Evolutionary conservation across 2,797 vertebrate species (phyloP).

Genomic region (Ataeniobius toweri): DNA sequence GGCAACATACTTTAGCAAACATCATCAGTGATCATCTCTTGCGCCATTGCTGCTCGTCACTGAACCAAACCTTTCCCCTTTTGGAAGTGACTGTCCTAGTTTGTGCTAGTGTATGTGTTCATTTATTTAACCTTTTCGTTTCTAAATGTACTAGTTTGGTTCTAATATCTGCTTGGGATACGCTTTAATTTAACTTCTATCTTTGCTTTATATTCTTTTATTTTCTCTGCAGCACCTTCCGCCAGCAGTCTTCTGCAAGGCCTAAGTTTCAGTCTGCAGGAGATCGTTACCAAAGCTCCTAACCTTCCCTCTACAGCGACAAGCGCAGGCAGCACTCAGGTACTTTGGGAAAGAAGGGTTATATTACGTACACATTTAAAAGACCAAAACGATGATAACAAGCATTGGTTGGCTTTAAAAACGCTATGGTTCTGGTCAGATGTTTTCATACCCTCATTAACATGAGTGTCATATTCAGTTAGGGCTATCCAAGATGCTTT

Average conservation of each 20-base stretch:
- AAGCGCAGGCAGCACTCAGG: slow-evolving; percentile 82
- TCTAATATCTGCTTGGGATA: not conserved
- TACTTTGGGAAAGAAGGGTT: slow-evolving; percentile 48
- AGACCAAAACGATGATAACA: not conserved
- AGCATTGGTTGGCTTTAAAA: not conserved
- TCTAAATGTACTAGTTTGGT: slow-evolving; percentile 12
- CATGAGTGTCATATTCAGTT: not conserved
- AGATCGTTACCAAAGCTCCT: slow-evolving; percentile 89
- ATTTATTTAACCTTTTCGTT: slow-evolving; percentile 22
- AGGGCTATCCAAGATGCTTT: not conserved
- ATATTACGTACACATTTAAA: not conserved
- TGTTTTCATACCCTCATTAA: not conserved
- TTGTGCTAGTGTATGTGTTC: slow-evolving; percentile 32
- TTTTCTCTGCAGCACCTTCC: slow-evolving; percentile 79
- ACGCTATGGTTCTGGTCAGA: not conserved
- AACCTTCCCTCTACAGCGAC: slow-evolving; percentile 78
- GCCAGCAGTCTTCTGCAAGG: slow-evolving; percentile 97
- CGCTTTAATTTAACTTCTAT: slow-evolving; percentile 3
- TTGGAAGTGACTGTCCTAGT: slow-evolving; percentile 39
- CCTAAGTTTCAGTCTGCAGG: slow-evolving; percentile 97
- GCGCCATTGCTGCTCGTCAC: slow-evolving; percentile 55
- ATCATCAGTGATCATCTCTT: slow-evolving; percentile 67
- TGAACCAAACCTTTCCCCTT: slow-evolving; percentile 49
- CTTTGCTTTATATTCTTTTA: slow-evolving; percentile 10
- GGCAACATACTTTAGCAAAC: slow-evolving; percentile 53